Conservation (phyloP, 2,113 vertebrate genomes). For the Xyliphius kryptos region DNA sequence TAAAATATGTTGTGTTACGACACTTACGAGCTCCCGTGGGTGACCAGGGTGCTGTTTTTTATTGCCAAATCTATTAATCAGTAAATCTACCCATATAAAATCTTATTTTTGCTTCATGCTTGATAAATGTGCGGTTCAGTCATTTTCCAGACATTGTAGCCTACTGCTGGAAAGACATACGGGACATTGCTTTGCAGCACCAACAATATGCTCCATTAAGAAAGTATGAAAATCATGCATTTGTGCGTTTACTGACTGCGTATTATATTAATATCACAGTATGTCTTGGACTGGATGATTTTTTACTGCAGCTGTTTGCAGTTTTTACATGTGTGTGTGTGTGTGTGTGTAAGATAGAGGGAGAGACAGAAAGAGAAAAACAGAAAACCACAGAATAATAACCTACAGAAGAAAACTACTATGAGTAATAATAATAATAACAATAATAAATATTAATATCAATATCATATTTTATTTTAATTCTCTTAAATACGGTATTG, state of each 20-base stretch:
- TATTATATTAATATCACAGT: conserved; percentile 13
- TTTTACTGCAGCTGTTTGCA: conserved; percentile 12
- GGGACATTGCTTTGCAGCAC: conserved; percentile 26
- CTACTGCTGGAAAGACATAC: conserved; percentile 38
- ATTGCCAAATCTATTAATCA: conserved; percentile 41
- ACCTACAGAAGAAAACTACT: too few species aligned
- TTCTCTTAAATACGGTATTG: too few species aligned
- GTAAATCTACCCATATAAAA: conserved; percentile 41
- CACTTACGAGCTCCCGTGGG: conserved; percentile 41
- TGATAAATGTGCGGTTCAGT: conserved; percentile 39
- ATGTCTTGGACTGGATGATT: conserved; percentile 34
- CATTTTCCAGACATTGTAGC: conserved; percentile 38
- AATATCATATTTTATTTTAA: too few species aligned
- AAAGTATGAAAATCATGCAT: conserved; percentile 43
- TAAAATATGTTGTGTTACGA: conserved; percentile 43
- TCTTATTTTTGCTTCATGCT: conserved; percentile 32
- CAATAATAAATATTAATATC: too few species aligned
- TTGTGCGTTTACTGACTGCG: conserved; percentile 57
- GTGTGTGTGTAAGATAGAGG: neutral
- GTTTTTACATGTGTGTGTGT: conserved; percentile 6
- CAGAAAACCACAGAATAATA: too few species aligned
- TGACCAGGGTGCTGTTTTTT: conserved; percentile 43
- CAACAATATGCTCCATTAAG: conserved; percentile 40
- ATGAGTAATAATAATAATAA: too few species aligned
- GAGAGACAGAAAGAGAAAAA: neutral